A percentile compares a stretch with the other conserved stretches of the same genome.
Evolutionary conservation across 2,113 vertebrate species (phyloP).

Genomic region (Nibea albiflora): DNA sequence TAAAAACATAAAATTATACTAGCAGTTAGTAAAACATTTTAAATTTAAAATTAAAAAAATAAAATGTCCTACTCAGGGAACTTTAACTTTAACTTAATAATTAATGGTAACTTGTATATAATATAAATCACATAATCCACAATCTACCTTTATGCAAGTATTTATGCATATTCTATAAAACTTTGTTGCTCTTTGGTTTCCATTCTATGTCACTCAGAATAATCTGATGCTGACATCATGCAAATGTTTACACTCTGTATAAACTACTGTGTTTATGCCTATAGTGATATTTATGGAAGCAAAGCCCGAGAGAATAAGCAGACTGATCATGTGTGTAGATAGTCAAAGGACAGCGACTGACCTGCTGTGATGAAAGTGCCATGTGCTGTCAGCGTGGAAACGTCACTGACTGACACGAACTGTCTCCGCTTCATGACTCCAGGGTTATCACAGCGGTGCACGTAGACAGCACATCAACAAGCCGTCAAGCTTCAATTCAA

Average conservation of each 20-base stretch:
- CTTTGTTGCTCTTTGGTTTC: neutral
- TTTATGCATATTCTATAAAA: neutral
- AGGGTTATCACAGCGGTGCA: neutral
- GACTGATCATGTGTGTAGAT: neutral
- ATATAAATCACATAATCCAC: no score
- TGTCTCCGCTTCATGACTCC: constrained; percentile 16
- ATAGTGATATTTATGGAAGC: neutral
- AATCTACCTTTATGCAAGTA: no score
- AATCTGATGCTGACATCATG: neutral
- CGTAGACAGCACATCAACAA: constrained; percentile 1
- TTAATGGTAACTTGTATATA: neutral
- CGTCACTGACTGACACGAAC: constrained; percentile 2
- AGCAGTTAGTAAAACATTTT: neutral
- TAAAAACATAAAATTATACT: neutral
- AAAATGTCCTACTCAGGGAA: neutral
- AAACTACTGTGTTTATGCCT: neutral
- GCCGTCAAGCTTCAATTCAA: neutral
- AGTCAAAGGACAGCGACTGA: constrained; percentile 18
- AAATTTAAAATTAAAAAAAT: neutral
- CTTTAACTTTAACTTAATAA: neutral
- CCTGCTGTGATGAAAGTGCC: constrained; percentile 18
- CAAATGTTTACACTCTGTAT: neutral
- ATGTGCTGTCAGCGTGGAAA: constrained; percentile 23
- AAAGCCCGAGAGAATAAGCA: neutral
- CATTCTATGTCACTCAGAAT: neutral